These are phyloP conservation scores for Nephrocerus scutellatus DNA, from an alignment of 2,888 invertebrate genomes.

Conservation along the genomic window DNA sequence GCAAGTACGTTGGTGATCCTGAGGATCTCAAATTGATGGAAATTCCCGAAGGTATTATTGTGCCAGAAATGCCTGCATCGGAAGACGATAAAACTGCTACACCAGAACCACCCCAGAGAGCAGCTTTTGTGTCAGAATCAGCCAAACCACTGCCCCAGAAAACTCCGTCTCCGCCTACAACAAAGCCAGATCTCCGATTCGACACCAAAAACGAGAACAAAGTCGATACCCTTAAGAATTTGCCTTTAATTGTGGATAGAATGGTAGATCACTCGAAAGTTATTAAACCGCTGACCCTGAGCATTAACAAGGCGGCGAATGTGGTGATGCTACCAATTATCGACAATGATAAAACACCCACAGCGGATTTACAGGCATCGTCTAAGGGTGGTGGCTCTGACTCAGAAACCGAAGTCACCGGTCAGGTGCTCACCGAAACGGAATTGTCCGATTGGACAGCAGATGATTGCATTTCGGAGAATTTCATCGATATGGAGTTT, in stretches of 20 bases:
- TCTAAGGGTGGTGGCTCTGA: constrained; percentile 59
- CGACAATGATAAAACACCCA: constrained; percentile 46
- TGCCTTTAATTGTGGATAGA: constrained; percentile 42
- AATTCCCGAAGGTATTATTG: constrained; percentile 43
- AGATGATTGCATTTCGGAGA: constrained; percentile 71
- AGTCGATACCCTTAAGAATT: constrained; percentile 44
- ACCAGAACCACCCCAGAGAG: constrained; percentile 37
- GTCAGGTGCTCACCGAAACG: constrained; percentile 72
- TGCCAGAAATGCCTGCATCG: constrained; percentile 29
- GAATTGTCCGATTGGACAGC: constrained; percentile 87
- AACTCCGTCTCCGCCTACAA: constrained; percentile 29
- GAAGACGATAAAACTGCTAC: constrained; percentile 36
- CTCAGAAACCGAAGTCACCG: constrained; percentile 63
- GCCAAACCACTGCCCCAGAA: constrained; percentile 30
- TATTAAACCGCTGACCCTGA: constrained; percentile 38
- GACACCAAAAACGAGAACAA: constrained; percentile 47
- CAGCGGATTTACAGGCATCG: constrained; percentile 36
- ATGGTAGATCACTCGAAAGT: constrained; percentile 30
- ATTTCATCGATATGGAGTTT: constrained; percentile 61
- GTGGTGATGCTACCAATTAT: constrained; percentile 20
- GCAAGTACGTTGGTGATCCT: constrained; percentile 47
- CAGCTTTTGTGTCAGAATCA: constrained; percentile 33
- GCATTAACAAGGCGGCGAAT: constrained; percentile 25
- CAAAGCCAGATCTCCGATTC: constrained; percentile 39
- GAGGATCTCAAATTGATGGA: constrained; percentile 46